Conservation (phyloP, 2,888 invertebrate genomes). For the Andrena bucephala region DNA sequence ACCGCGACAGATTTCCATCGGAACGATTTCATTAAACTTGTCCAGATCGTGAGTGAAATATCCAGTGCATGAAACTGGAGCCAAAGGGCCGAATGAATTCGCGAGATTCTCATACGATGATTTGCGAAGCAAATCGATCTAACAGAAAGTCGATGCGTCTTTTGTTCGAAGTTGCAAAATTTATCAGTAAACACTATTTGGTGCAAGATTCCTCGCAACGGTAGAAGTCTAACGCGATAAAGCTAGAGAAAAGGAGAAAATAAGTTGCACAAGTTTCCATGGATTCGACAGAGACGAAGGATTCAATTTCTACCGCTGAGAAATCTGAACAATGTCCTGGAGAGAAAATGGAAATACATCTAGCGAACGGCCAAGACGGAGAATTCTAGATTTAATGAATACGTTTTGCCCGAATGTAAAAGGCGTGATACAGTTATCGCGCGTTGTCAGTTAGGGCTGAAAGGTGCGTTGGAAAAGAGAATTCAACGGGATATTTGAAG, state of each 20-base stretch:
- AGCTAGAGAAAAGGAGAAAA: background rate
- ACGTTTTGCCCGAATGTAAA: conserved; percentile 2
- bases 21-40: conserved; percentile 40
- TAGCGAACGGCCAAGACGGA: background rate
- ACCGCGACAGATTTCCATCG: conserved; percentile 43
- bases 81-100: background rate
- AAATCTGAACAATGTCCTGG: conserved; percentile 5
- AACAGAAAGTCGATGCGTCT: too few relatives aligned
- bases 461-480: conserved; percentile 2
- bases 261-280: background rate
- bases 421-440: conserved; percentile 31
- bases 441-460: conserved; percentile 8
- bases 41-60: background rate
- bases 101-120: background rate
- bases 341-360: background rate
- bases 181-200: too few relatives aligned
- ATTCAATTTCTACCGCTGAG: background rate
- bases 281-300: background rate
- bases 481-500: conserved; percentile 30
- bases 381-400: conserved; percentile 26
- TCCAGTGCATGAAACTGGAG: background rate
- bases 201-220: too few relatives aligned
- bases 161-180: too few relatives aligned
- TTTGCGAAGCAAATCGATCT: too few relatives aligned
- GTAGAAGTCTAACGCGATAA: background rate